These are phyloP conservation scores for Lepidocolaptes lacrymiger DNA, from an alignment of 2,797 vertebrate genomes.

Conservation along the genomic window DNA sequence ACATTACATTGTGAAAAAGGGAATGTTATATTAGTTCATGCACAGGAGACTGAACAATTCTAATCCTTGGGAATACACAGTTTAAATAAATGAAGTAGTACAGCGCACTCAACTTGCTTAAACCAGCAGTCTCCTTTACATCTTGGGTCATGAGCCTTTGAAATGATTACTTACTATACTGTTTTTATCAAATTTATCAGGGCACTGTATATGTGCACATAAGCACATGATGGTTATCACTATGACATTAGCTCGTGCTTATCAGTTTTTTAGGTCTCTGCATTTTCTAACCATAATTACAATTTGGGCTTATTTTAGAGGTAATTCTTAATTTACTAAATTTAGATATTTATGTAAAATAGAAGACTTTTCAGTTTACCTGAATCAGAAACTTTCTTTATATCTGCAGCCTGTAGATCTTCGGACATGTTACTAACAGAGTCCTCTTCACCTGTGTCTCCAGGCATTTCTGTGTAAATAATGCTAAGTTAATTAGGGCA, in stretches of 20 bases:
- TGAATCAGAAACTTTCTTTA: conserved; percentile 61
- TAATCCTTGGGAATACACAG: not conserved
- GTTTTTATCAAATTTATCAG: not conserved
- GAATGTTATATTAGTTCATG: not conserved
- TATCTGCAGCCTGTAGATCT: conserved; percentile 45
- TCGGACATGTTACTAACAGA: conserved; percentile 50
- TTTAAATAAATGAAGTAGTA: not conserved
- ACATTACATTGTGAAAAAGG: not conserved
- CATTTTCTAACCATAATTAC: not conserved
- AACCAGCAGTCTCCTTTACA: not conserved
- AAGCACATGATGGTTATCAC: not conserved
- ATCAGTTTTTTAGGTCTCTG: not conserved
- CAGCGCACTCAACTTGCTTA: not conserved
- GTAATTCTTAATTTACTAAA: not conserved
- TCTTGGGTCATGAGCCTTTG: not conserved
- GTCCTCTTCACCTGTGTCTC: conserved; percentile 61
- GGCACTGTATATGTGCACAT: not conserved
- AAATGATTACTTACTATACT: not conserved
- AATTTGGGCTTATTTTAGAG: not conserved
- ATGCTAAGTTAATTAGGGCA: conserved; percentile 12
- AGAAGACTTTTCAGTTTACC: conserved; percentile 52
- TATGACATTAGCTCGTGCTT: not conserved
- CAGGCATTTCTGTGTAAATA: conserved; percentile 64
- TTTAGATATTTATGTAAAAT: not conserved
- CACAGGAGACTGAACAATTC: not conserved